phyloP scores from a whole-genome alignment of 2,113 vertebrate species.

The Cromileptes altivelis region DNA sequence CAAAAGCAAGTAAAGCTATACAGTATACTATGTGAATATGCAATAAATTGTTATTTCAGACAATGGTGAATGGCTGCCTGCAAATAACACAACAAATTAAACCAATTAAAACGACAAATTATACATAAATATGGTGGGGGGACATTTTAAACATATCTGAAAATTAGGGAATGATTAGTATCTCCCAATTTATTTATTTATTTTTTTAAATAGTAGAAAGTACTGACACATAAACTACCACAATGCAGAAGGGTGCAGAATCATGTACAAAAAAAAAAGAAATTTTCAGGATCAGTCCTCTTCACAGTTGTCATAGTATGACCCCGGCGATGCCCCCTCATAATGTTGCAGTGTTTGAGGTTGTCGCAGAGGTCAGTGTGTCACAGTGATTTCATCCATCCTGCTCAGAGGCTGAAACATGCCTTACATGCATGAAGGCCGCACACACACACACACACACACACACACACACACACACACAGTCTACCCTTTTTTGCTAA shows the following conservation, averaged over 20 bases:
- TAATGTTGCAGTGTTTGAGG: constrained; percentile 28
- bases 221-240: not conserved
- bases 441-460: constrained; percentile 13
- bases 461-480: constrained; percentile 20
- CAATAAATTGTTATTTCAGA: too few relatives aligned
- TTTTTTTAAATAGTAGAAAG: constrained; percentile 2
- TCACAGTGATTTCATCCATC: constrained; percentile 39
- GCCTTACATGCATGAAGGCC: constrained; percentile 34
- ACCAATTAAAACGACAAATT: too few relatives aligned
- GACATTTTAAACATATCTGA: too few relatives aligned
- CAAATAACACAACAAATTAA: too few relatives aligned
- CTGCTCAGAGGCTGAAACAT: constrained; percentile 14
- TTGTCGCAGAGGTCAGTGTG: constrained; percentile 59
- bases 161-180: too few relatives aligned
- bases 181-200: too few relatives aligned
- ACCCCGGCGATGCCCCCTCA: not conserved
- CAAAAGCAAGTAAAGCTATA: too few relatives aligned
- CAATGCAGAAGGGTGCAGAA: not conserved
- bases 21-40: too few relatives aligned
- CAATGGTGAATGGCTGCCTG: too few relatives aligned
- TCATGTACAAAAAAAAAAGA: too few relatives aligned
- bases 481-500: constrained; percentile 43
- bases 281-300: not conserved
- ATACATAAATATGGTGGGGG: too few relatives aligned
- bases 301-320: not conserved